These are phyloP conservation scores for Drosophila acutilabella DNA, from an alignment of 2,888 invertebrate genomes.

Conservation along the genomic window DNA sequence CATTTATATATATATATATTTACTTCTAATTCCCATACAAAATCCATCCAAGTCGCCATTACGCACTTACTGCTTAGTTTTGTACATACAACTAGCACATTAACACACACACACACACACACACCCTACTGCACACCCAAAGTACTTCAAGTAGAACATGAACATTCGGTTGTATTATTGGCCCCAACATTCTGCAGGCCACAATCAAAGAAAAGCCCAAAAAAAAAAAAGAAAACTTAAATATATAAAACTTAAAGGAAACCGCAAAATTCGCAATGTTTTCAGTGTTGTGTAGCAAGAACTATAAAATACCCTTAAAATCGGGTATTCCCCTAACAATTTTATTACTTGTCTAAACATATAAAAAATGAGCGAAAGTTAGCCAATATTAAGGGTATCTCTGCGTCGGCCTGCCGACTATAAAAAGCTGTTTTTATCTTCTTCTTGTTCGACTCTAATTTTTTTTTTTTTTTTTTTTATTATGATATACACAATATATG, in stretches of 20 bases:
- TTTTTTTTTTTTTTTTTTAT: constrained; percentile 10
- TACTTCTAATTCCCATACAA: constrained; percentile 18
- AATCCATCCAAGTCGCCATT: constrained; percentile 71
- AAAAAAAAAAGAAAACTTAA: constrained; percentile 7
- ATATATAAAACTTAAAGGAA: constrained; percentile 22
- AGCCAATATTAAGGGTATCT: constrained; percentile 4
- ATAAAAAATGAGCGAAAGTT: background rate
- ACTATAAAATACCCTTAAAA: constrained; percentile 6
- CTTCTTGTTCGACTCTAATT: constrained; percentile 1
- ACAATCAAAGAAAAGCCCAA: constrained; percentile 51
- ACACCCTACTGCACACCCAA: constrained; percentile 15
- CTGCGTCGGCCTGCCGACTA: constrained; percentile 9
- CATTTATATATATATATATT: background rate
- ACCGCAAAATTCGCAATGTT: constrained; percentile 41
- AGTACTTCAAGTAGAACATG: constrained; percentile 63
- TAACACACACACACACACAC: constrained; percentile 10
- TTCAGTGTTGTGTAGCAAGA: constrained; percentile 45
- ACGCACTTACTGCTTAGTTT: constrained; percentile 68
- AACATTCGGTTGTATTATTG: constrained; percentile 70
- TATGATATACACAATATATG: constrained; percentile 3
- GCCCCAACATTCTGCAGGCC: constrained; percentile 44
- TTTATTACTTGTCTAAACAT: background rate
- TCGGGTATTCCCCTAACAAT: no score
- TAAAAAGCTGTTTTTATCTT: constrained; percentile 11
- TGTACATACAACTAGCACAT: constrained; percentile 58